Evolutionary conservation across 2,797 vertebrate genomes (phyloP), one percentile per base, ranked within the genome.

Genomic region (Hemibagrus guttatus): DNA sequence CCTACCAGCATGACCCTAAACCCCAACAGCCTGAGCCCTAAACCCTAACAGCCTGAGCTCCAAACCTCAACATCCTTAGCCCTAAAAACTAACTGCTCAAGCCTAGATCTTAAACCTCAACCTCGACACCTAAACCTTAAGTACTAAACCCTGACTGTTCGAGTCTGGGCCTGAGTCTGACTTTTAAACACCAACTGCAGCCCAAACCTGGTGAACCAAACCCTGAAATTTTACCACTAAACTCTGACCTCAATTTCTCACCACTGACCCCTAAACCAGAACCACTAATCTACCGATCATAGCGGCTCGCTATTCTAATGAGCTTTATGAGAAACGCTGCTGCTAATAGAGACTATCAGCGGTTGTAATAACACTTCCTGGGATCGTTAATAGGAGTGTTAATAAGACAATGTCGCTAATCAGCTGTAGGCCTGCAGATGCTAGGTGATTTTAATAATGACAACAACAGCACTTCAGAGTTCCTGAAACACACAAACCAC

Each of bases 401-500:
- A 61, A 61, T n/a, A 9, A 26, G 49, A 59, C 21, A 21, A 35
- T 3, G 2, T 1, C 16, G 11, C 31, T 42, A 16, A 0, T 17
- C 58, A 80, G 78, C 35, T 8, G 31, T 28, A 19, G 35, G 26
- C 46, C 52, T 78, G 31, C 19, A 39, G 78, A 42, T 4, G 11
- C 9, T 9, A 8, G 11, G 21, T 9, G 26, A 81, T 81, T 26
- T 42, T 42, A n/a, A 46, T 42, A 61, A 61, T 1, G 46, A 4
- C 58, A 46, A 26, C 39, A 49, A 6, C 59, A 81, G 59, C 84
- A 61, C 58, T 28, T 46, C 1, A 23, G 54, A 52, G 63, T 85
- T 86, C 86, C 72, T 85, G 64, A 75, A 75, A 16, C 23, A n/a
- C 28, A 19, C 26, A 4, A n/a, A 61, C 81, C 74, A n/a, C 82